These are phyloP conservation scores for Pogonomyrmex californicus DNA, from an alignment of 1,140 invertebrate genomes.

Conservation along the genomic window DNA sequence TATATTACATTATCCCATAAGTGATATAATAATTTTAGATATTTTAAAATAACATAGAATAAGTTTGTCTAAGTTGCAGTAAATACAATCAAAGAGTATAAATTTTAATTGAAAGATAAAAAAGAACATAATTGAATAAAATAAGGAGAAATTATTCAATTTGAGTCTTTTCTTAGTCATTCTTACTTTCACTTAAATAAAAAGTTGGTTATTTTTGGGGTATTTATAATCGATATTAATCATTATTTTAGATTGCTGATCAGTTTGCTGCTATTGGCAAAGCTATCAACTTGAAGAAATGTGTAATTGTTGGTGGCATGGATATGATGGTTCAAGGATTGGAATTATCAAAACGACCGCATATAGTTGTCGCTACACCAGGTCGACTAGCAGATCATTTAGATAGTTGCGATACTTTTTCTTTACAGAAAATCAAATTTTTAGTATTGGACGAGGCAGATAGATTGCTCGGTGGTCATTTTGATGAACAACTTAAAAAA, in stretches of 20 bases:
- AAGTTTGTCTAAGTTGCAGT: not conserved
- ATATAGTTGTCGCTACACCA: slow-evolving; percentile 98
- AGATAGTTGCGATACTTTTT: slow-evolving; percentile 94
- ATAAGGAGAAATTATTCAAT: too few relatives aligned
- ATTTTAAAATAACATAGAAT: not conserved
- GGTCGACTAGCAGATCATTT: slow-evolving; percentile 96
- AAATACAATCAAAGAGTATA: not conserved
- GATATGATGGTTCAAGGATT: slow-evolving; percentile 96
- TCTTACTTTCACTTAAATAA: too few relatives aligned
- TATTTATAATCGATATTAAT: not conserved
- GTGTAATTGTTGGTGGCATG: slow-evolving; percentile 96
- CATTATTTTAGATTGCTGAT: slow-evolving; percentile 92
- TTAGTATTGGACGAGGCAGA: slow-evolving; percentile 98
- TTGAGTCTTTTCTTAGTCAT: too few relatives aligned
- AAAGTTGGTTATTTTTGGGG: too few relatives aligned
- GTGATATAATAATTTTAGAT: not conserved
- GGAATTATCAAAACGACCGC: slow-evolving; percentile 95
- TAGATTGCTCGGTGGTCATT: slow-evolving; percentile 93
- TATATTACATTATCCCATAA: not conserved
- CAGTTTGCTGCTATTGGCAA: slow-evolving; percentile 97
- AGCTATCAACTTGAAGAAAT: slow-evolving; percentile 93
- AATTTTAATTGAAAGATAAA: not conserved
- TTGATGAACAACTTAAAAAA: slow-evolving; percentile 93
- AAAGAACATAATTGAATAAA: not conserved
- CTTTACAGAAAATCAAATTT: slow-evolving; percentile 93